Evolutionary conservation across 2,888 invertebrate genomes (phyloP), one percentile per base, ranked within the genome.

Genomic region (Criorhina ranunculi): DNA sequence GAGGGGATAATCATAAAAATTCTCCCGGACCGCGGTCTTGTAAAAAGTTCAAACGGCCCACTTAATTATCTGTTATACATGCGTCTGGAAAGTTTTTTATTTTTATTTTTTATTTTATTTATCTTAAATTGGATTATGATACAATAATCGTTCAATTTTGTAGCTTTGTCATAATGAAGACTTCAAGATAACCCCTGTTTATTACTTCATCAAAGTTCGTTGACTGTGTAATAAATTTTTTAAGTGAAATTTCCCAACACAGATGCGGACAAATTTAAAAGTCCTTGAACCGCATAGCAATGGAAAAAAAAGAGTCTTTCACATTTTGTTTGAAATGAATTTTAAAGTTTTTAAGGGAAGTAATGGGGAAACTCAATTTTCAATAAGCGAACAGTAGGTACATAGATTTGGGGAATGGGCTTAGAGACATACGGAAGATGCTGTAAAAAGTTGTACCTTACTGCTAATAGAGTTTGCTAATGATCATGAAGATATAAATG

Each of bases 31-130:
- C 62, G n/a, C 62, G 11, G 24, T 33, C 60, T 64, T 72, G 62
- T 64, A 42, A 55, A 24, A 73, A 64, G 73, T 73, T 73, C 33
- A 62, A 62, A 55, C 62, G 53, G 53, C 44, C 44, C 62, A 73
- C 72, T 62, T 73, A 73, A 73, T 73, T 73, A 64, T 62, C 73
- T 73, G 73, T 64, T 73, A 73, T 73, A 73, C 73, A 64, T 64
- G 55, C 73, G 64, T 64, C 53, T 64, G 73, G 44, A 64, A 73
- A 64, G 62, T 73, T 49, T 55, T 31, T 31, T n/a, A n/a, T n/a
- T n/a, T n/a, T n/a, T n/a, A n/a, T 35, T 73, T 19, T 60, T 42
- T 51, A 3, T 24, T 24, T 24, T 24, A 24, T 73, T 19, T 60
- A 31, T 51, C 42, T 51, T 40, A 55, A 62, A 73, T 64, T 64